Base-by-base conservation (phyloP, 2,113 vertebrate species). In the Riparia riparia region DNA sequence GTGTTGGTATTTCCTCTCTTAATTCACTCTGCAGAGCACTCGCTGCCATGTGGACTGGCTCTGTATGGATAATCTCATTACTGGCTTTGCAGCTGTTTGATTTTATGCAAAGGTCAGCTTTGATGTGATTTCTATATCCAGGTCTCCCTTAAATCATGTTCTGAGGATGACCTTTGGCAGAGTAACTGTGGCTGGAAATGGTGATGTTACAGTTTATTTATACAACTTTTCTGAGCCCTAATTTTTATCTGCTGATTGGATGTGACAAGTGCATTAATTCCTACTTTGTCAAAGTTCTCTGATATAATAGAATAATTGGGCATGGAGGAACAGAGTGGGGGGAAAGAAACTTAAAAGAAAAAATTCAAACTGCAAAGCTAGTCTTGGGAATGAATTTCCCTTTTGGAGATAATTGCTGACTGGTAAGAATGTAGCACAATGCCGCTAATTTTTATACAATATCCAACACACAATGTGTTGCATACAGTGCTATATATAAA, bases 161-260 rank as follows among this genome's bases (percentile, higher is more conserved):
- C 94, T 96, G 77, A 61, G 54, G 66, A 31, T 98, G 95, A 97
- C 92, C 74, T 98, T 98, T 96, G 97, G 95, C 66, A 65, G 28
- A 78, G 93, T 79, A 42, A 73, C 90, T 73, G 81, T 29, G 41
- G 82, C 88, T 90, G 64, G 64, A 60, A 97, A 86, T 28, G 51
- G 54, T 32, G 96, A 92, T 58, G 68, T 90, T 90, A 86, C 29
- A 71, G 68, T 94, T 83, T 83, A 74, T 96, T 51, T 94, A 71
- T 77, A 95, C 96, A 96, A 90, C 80, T 69, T 64, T 66, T 34
- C 74, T 89, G 91, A 94, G 95, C 90, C 45, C 70, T 50, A 54
- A 56, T 45, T 54, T 93, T 84, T 81, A 77, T 90, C 91, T 95
- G 21, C 91, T 90, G 82, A 85, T 91, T 82, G 92, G 89, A 94